A percentile compares a stretch with the other conserved stretches of the same genome.
Evolutionary conservation across 2,888 invertebrate genomes (phyloP).

Genomic region (Epinotia bilunana): DNA sequence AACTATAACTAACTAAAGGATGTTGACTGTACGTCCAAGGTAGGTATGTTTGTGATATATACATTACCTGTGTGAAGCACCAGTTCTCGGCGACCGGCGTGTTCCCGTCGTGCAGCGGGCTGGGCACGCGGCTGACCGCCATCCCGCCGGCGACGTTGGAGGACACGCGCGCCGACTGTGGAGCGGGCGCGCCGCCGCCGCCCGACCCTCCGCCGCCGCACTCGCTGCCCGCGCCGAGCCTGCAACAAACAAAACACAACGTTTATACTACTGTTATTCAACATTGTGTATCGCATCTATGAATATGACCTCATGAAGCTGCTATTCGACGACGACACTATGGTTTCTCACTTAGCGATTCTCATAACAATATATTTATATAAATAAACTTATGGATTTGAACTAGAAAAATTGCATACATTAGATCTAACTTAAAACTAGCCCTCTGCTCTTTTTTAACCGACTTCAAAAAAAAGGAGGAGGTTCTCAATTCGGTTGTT

Average conservation of each 20-base stretch:
- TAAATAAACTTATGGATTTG: neutral
- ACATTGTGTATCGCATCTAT: neutral
- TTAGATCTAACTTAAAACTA: too few relatives aligned
- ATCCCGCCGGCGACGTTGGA: conserved; percentile 94
- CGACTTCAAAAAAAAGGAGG: too few relatives aligned
- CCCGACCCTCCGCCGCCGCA: conserved; percentile 81
- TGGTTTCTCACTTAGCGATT: neutral
- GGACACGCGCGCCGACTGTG: conserved; percentile 94
- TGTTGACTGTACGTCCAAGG: too few relatives aligned
- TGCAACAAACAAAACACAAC: conserved; percentile 73
- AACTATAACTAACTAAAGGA: too few relatives aligned
- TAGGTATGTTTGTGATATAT: neutral
- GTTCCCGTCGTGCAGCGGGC: conserved; percentile 97
- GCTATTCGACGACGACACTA: neutral
- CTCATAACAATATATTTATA: neutral
- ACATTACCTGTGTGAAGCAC: conserved; percentile 98
- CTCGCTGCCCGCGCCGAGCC: conserved; percentile 87
- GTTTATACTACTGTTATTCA: neutral
- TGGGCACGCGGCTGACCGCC: conserved; percentile 98
- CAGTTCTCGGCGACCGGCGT: conserved; percentile 99
- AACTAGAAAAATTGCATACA: neutral
- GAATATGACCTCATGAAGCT: neutral
- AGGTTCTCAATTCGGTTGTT: too few relatives aligned
- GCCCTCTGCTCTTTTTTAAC: fast-evolving
- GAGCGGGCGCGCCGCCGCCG: conserved; percentile 80